Percentiles rank a stretch among this genome's conserved stretches.
Conservation (phyloP, 2,113 vertebrate species). For the Pelecanoides urinatrix region DNA sequence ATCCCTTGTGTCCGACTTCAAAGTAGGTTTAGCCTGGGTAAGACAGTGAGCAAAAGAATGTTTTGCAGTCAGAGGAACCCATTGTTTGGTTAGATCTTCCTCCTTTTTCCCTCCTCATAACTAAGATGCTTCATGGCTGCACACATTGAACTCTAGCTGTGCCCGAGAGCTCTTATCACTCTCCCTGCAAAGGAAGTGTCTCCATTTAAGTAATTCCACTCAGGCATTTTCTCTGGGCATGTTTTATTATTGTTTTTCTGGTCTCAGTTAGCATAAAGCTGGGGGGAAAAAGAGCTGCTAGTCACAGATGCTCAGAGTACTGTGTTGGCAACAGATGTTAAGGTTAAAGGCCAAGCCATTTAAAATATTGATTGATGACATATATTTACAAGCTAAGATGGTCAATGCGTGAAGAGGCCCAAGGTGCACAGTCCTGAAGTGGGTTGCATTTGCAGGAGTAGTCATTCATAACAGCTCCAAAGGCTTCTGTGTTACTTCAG, state of each 20-base stretch:
- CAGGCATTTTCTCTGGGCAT: neutral
- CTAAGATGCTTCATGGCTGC: neutral
- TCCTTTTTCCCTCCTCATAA: neutral
- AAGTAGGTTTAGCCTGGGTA: slow-evolving; percentile 66
- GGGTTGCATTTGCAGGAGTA: neutral
- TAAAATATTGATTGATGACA: slow-evolving; percentile 81
- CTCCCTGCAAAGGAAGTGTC: neutral
- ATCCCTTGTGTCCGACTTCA: slow-evolving; percentile 60
- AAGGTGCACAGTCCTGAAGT: neutral
- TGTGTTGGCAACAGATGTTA: slow-evolving; percentile 83
- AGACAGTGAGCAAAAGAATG: slow-evolving; percentile 54
- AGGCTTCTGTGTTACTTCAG: neutral
- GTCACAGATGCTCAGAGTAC: slow-evolving; percentile 33
- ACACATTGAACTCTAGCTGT: neutral
- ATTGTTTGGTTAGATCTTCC: neutral
- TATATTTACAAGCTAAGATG: slow-evolving; percentile 75
- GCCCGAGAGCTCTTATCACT: neutral
- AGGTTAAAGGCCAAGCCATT: slow-evolving; percentile 84
- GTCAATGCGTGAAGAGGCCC: slow-evolving; percentile 41
- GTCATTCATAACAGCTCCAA: neutral
- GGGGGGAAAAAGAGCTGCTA: neutral
- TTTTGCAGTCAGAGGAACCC: slow-evolving; percentile 15
- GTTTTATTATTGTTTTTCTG: slow-evolving; percentile 21
- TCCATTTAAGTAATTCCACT: neutral
- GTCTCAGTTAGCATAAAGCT: neutral